Evolutionary conservation across 2,113 vertebrate genomes (phyloP).

Genomic region (Bos javanicus): DNA sequence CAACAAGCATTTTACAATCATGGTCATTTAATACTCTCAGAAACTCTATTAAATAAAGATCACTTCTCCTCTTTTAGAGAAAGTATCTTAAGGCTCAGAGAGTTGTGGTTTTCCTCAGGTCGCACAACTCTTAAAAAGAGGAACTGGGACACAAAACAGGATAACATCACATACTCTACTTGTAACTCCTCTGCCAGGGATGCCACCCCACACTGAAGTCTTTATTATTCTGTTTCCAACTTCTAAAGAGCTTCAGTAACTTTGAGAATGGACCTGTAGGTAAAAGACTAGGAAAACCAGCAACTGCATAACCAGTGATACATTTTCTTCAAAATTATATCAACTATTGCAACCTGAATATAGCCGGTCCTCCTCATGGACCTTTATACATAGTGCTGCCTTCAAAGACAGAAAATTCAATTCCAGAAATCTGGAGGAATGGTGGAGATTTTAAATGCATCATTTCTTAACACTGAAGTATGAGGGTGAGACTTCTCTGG

Average conservation of each 20-base stretch:
- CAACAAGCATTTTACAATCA: neutral
- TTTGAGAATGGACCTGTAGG: neutral
- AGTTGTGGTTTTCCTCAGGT: neutral
- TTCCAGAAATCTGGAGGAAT: neutral
- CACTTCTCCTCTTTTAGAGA: neutral
- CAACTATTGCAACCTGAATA: neutral
- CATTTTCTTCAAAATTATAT: neutral
- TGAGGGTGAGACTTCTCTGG: too few species aligned
- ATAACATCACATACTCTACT: neutral
- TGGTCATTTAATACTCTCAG: neutral
- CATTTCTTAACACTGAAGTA: neutral
- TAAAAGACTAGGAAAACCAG: conserved; percentile 18
- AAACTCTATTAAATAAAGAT: neutral
- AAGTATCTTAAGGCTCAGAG: neutral
- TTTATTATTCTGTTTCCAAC: neutral
- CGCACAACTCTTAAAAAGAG: neutral
- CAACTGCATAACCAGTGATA: neutral
- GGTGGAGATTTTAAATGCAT: neutral
- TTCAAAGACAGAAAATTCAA: neutral
- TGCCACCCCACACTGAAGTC: neutral
- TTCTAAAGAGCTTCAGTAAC: neutral
- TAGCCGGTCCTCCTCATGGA: neutral
- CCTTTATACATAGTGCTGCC: neutral
- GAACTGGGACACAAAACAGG: neutral
- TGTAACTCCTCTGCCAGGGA: neutral